These are phyloP conservation scores for Formica exsecta DNA, from an alignment of 1,140 invertebrate species.

Conservation along the genomic window DNA sequence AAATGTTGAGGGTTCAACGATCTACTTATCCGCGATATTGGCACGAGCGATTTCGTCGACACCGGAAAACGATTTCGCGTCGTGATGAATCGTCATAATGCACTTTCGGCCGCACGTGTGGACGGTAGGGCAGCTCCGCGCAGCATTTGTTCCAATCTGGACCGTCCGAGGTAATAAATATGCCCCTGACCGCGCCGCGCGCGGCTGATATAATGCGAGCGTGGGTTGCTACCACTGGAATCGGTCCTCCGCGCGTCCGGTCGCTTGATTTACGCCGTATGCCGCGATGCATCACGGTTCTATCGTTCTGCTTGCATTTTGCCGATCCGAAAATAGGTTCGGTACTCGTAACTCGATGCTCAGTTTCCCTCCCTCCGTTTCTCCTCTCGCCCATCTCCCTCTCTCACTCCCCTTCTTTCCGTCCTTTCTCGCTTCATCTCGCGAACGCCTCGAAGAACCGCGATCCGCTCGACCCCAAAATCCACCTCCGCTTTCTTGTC, in stretches of 20 bases:
- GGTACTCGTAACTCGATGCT: conserved; percentile 71
- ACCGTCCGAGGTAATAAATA: conserved; percentile 82
- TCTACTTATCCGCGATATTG: conserved; percentile 15
- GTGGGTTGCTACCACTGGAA: conserved; percentile 83
- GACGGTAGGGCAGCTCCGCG: conserved; percentile 57
- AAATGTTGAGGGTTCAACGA: neutral
- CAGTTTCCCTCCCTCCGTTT: conserved; percentile 22
- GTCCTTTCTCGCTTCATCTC: neutral
- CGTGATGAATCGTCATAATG: conserved; percentile 56
- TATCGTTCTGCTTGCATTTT: conserved; percentile 82
- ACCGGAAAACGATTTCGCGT: conserved; percentile 17
- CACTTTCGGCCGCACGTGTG: conserved; percentile 55
- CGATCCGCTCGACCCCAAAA: conserved; percentile 62
- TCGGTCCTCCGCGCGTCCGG: conserved; percentile 77
- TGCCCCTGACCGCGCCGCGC: conserved; percentile 68
- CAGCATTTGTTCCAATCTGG: conserved; percentile 82
- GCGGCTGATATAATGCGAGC: conserved; percentile 83
- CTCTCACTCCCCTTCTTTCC: neutral
- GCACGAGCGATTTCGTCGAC: conserved; percentile 3
- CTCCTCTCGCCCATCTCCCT: neutral
- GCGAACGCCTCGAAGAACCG: neutral
- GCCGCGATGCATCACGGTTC: conserved; percentile 80
- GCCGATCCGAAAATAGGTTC: conserved; percentile 79
- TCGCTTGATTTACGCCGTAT: conserved; percentile 84
- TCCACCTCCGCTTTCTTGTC: conserved; percentile 67